These are phyloP conservation scores for Sarcophaga peregrina DNA, from an alignment of 1,140 invertebrate genomes.

Conservation along the genomic window DNA sequence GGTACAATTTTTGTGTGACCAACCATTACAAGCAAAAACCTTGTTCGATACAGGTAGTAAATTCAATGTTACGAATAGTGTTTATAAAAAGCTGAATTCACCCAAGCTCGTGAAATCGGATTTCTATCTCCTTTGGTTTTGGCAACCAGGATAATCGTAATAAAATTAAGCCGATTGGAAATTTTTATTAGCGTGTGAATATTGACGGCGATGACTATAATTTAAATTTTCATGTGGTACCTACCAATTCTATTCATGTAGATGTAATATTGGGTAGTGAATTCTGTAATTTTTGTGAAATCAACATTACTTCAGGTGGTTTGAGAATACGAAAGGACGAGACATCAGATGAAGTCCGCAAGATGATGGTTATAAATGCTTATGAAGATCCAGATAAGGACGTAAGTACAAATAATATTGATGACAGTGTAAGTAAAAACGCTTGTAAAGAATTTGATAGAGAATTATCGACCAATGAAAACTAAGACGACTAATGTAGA, in stretches of 20 bases:
- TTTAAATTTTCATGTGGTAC: background rate
- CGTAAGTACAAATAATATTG: background rate
- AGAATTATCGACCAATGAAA: background rate
- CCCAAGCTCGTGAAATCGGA: background rate
- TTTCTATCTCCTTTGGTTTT: background rate
- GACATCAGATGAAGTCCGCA: background rate
- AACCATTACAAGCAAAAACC: background rate
- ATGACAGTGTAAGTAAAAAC: conserved; percentile 4
- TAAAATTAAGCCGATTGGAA: background rate
- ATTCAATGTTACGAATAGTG: background rate
- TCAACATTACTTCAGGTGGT: background rate
- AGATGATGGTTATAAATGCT: background rate
- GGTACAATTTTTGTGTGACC: background rate
- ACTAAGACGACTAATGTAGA: conserved; percentile 41
- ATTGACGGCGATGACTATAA: background rate
- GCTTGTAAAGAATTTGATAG: conserved; percentile 43
- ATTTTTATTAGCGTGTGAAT: background rate
- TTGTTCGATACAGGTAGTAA: conserved; percentile 29
- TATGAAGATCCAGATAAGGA: background rate
- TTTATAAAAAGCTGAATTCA: conserved; percentile 1
- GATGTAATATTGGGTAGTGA: background rate
- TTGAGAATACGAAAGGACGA: background rate
- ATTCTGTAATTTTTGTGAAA: background rate
- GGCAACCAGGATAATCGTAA: background rate
- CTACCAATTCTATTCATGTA: background rate